A percentile compares a stretch with the other conserved stretches of the same genome.
phyloP scores from a whole-genome alignment of 2,888 invertebrate genomes.

The Eupithecia inturbata region DNA sequence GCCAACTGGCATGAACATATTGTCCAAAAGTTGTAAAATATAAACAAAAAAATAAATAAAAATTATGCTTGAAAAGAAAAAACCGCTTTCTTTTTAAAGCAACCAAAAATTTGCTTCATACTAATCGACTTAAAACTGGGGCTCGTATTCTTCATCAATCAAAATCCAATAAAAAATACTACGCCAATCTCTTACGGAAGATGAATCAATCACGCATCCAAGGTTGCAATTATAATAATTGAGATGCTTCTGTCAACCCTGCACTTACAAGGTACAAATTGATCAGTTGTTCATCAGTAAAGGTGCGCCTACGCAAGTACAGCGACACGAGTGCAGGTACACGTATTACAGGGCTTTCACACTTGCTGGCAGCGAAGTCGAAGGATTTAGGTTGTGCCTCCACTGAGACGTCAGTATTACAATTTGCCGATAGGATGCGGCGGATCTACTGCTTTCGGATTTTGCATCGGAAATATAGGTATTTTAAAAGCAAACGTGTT shows the following conservation, averaged over 20 bases:
- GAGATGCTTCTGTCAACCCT: conserved; percentile 53
- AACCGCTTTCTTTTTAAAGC: background rate
- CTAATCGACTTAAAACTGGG: background rate
- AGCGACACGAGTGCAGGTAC: conserved; percentile 44
- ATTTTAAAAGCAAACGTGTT: too few relatives aligned
- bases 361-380: background rate
- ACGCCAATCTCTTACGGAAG: conserved; percentile 41
- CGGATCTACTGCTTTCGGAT: too few relatives aligned
- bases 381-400: background rate
- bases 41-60: too few relatives aligned
- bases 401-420: too few relatives aligned
- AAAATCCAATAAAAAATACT: conserved; percentile 14
- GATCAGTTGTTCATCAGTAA: conserved; percentile 62
- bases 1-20: too few relatives aligned
- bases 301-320: conserved; percentile 58
- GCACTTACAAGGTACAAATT: conserved; percentile 59
- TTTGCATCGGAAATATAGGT: too few relatives aligned
- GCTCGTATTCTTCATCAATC: conserved; percentile 17
- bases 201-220: conserved; percentile 43
- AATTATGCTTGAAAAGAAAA: background rate
- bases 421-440: too few relatives aligned
- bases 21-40: too few relatives aligned
- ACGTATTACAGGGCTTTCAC: conserved; percentile 47
- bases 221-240: conserved; percentile 35
- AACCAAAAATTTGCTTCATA: background rate